A percentile compares a stretch with the other conserved stretches of the same genome.
These are phyloP conservation scores for Subacronicta megacephala DNA, from an alignment of 2,888 invertebrate genomes.

Conservation along the genomic window DNA sequence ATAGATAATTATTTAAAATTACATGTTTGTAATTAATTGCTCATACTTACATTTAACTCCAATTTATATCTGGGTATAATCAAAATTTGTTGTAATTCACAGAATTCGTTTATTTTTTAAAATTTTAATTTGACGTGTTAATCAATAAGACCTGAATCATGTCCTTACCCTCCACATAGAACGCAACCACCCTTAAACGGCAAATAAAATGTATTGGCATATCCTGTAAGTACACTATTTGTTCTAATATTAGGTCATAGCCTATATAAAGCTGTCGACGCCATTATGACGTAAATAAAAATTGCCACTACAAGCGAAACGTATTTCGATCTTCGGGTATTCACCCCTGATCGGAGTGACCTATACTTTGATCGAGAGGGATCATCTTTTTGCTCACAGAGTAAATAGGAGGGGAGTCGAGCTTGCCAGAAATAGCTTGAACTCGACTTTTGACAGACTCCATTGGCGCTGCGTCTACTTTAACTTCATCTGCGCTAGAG, in stretches of 20 bases:
- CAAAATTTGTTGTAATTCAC: too few species aligned
- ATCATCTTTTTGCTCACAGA: slow-evolving; percentile 84
- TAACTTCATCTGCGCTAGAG: slow-evolving; percentile 77
- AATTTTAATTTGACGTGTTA: background rate
- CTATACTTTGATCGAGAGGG: slow-evolving; percentile 75
- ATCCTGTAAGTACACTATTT: slow-evolving; percentile 67
- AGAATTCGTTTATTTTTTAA: too few species aligned
- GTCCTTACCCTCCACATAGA: background rate
- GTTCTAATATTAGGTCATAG: slow-evolving; percentile 65
- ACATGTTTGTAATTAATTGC: too few species aligned
- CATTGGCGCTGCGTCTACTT: slow-evolving; percentile 78
- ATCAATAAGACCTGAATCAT: background rate
- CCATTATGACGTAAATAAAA: slow-evolving; percentile 58
- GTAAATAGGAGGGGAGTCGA: slow-evolving; percentile 82
- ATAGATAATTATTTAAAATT: too few species aligned
- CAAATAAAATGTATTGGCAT: slow-evolving; percentile 66
- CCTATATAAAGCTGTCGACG: slow-evolving; percentile 73
- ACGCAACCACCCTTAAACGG: slow-evolving; percentile 28
- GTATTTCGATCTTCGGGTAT: slow-evolving; percentile 43
- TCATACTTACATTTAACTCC: too few species aligned
- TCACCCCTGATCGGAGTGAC: slow-evolving; percentile 79
- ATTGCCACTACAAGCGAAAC: slow-evolving; percentile 75
- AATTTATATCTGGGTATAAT: too few species aligned
- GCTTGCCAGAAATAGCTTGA: slow-evolving; percentile 81
- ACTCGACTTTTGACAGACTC: slow-evolving; percentile 84